phyloP scores from a whole-genome alignment of 2,888 invertebrate genomes.

The Sphaerophoria taeniata region DNA sequence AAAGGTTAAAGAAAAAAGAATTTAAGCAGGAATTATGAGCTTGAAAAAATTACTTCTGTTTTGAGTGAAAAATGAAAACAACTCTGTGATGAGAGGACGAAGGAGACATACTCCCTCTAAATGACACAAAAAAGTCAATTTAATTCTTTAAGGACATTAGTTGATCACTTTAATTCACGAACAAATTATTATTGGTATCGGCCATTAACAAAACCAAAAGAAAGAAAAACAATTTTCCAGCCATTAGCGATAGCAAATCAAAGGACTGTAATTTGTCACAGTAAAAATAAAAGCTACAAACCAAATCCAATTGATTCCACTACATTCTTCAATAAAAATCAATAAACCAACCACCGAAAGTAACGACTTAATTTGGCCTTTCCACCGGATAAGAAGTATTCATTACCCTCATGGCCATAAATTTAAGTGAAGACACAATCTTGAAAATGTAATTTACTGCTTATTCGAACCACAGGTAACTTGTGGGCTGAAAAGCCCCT shows the following conservation, averaged over 20 bases:
- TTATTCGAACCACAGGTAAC: conserved; percentile 2
- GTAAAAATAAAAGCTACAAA: background rate
- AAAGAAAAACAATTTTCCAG: no score
- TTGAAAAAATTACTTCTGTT: no score
- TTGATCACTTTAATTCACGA: no score
- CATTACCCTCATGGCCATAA: conserved; percentile 38
- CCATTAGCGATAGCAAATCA: background rate
- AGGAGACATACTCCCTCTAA: no score
- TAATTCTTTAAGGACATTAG: no score
- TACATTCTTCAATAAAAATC: background rate
- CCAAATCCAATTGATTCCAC: background rate
- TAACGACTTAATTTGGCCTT: conserved; percentile 50
- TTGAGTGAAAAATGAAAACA: no score
- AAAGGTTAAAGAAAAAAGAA: background rate
- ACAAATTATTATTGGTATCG: background rate
- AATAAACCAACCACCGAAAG: background rate
- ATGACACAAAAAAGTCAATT: no score
- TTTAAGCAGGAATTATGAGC: no score
- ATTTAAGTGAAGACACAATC: conserved; percentile 47
- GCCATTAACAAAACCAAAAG: background rate
- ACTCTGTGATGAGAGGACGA: no score
- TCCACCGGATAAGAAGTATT: conserved; percentile 32
- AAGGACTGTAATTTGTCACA: background rate
- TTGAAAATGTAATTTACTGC: conserved; percentile 39
- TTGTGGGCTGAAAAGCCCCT: background rate